Percentiles rank a stretch among this genome's conserved stretches.
Conservation (phyloP, 2,888 invertebrate species). For the Ecliptopera silaceata region DNA sequence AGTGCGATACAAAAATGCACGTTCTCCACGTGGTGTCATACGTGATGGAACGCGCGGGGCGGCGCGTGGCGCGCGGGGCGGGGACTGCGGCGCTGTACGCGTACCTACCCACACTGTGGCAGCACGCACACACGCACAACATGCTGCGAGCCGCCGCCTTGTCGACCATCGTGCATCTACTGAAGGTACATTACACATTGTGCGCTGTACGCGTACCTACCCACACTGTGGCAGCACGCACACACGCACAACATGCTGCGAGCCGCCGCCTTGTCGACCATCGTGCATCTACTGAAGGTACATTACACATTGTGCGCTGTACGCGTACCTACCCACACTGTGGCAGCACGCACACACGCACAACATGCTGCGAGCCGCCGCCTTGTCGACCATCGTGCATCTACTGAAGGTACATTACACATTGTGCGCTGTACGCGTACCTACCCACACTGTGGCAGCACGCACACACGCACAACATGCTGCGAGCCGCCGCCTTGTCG, state of each 20-base stretch:
- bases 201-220: conserved; percentile 92
- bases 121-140: conserved; percentile 93
- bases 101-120: conserved; percentile 95
- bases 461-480: conserved; percentile 94
- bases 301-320: conserved; percentile 82
- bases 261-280: conserved; percentile 94
- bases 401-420: conserved; percentile 87
- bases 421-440: conserved; percentile 91
- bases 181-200: conserved; percentile 86
- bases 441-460: conserved; percentile 95
- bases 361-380: conserved; percentile 95
- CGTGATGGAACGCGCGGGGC: conserved; percentile 93
- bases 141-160: conserved; percentile 96
- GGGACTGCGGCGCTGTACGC: conserved; percentile 85
- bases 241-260: conserved; percentile 94
- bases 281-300: conserved; percentile 93
- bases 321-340: conserved; percentile 92
- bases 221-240: conserved; percentile 96
- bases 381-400: conserved; percentile 93
- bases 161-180: conserved; percentile 92
- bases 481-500: conserved; percentile 94
- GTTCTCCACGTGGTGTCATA: conserved; percentile 94
- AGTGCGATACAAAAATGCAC: conserved; percentile 98
- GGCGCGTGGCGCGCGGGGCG: conserved; percentile 89
- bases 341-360: conserved; percentile 96